Percentiles rank a stretch among this genome's conserved stretches.
Evolutionary conservation across 2,113 vertebrate species (phyloP).

Genomic region (Gopherus evgoodei): DNA sequence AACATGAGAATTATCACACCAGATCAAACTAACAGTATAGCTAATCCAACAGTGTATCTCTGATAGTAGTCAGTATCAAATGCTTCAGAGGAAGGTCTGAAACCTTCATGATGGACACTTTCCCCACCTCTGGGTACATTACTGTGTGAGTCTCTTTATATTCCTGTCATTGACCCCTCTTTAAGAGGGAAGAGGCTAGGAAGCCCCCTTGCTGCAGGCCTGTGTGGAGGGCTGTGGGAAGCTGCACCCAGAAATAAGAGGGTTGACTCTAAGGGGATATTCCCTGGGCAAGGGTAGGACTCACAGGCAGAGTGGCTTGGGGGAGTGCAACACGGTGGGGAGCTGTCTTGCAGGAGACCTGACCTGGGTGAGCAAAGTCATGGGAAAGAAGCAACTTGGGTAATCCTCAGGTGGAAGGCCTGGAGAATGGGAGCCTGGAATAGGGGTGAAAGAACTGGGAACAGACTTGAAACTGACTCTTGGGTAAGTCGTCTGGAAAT

Average conservation of each 20-base stretch:
- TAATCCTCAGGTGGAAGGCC: background rate
- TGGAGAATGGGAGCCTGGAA: background rate
- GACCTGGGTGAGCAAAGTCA: background rate
- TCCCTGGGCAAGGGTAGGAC: no score
- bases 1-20: background rate
- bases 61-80: background rate
- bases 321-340: no score
- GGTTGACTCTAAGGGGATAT: no score
- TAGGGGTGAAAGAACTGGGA: background rate
- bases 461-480: background rate
- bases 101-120: background rate
- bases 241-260: no score
- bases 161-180: no score
- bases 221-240: no score
- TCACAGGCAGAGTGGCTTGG: no score
- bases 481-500: no score
- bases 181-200: no score
- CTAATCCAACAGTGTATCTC: background rate
- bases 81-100: background rate
- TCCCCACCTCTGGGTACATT: no score
- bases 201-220: no score
- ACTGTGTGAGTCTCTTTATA: background rate
- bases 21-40: fast-evolving
- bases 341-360: no score
- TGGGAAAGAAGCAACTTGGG: background rate